These are phyloP conservation scores for Fregata magnificens DNA, from an alignment of 2,113 vertebrate species.

Conservation along the genomic window DNA sequence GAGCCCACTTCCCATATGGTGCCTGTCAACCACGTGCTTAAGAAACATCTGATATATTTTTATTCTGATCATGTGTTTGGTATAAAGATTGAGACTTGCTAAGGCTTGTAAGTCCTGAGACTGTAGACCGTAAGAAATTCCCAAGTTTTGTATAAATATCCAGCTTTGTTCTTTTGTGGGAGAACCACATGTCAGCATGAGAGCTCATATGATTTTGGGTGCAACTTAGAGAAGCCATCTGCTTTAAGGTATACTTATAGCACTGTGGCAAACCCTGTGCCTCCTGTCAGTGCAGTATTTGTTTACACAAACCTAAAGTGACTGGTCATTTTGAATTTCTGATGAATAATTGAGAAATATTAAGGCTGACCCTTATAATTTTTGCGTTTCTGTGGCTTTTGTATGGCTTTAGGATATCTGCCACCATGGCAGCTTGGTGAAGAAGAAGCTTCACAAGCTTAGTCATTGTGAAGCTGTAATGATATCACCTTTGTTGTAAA, in stretches of 20 bases:
- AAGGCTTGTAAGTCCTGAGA: neutral
- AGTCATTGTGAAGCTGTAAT: neutral
- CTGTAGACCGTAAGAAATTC: conserved; percentile 1
- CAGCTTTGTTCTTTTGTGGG: conserved; percentile 43
- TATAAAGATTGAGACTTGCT: neutral
- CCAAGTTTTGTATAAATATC: conserved; percentile 1
- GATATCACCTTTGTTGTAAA: neutral
- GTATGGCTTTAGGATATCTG: neutral
- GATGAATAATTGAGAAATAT: conserved; percentile 2
- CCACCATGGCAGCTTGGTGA: neutral
- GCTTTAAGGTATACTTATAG: conserved; percentile 10
- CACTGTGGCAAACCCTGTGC: neutral
- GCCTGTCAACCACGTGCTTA: conserved; percentile 34
- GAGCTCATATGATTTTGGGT: conserved; percentile 26
- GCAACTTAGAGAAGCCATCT: neutral
- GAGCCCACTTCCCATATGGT: conserved; percentile 67
- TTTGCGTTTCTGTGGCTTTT: neutral
- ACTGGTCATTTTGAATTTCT: conserved; percentile 25
- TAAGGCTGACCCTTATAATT: neutral
- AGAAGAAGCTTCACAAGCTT: no score
- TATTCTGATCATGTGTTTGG: conserved; percentile 17
- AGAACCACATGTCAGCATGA: neutral
- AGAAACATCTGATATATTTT: conserved; percentile 24
- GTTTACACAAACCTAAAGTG: neutral
- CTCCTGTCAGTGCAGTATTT: neutral